Percentiles rank a stretch among this genome's conserved stretches.
These are phyloP conservation scores for Paradisaea rubra DNA, from an alignment of 2,113 vertebrate species.

Conservation along the genomic window DNA sequence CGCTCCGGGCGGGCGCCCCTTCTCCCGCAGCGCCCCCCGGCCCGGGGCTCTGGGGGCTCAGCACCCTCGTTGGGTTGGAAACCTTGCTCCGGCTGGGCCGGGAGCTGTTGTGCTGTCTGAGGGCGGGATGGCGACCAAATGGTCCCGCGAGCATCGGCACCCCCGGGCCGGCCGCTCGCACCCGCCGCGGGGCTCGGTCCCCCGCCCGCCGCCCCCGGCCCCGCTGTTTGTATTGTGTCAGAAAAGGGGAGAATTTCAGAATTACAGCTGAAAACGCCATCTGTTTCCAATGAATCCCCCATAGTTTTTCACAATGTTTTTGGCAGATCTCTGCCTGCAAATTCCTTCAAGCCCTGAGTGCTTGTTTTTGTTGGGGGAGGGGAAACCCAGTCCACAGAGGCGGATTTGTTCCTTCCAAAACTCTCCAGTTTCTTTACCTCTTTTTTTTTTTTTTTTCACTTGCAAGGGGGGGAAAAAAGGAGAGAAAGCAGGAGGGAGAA, in stretches of 20 bases:
- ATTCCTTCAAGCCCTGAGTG: conserved; percentile 79
- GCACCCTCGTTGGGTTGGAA: not conserved
- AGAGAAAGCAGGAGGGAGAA: not conserved
- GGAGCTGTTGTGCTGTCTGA: not conserved
- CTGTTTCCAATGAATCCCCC: conserved; percentile 85
- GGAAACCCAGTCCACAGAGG: conserved; percentile 79
- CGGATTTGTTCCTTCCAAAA: conserved; percentile 80
- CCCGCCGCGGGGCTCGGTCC: not conserved
- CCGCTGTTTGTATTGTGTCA: conserved; percentile 71
- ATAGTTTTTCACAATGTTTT: conserved; percentile 79
- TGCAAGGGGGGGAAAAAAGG: not conserved
- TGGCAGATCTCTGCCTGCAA: conserved; percentile 78
- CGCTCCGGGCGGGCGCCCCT: not conserved
- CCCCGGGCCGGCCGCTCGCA: not conserved
- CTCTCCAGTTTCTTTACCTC: conserved; percentile 74
- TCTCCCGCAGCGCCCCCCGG: not conserved
- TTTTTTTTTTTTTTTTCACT: not conserved
- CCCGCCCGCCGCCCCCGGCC: not conserved
- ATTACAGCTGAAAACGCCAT: conserved; percentile 78
- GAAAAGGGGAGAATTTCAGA: conserved; percentile 73
- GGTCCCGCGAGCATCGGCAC: not conserved
- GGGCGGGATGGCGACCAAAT: not conserved
- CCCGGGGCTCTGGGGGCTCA: not conserved
- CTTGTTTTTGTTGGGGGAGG: conserved; percentile 90
- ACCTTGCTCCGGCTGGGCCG: not conserved